Evolutionary conservation across 2,113 vertebrate genomes (phyloP).

Genomic region (Crotophaga sulcirostris): DNA sequence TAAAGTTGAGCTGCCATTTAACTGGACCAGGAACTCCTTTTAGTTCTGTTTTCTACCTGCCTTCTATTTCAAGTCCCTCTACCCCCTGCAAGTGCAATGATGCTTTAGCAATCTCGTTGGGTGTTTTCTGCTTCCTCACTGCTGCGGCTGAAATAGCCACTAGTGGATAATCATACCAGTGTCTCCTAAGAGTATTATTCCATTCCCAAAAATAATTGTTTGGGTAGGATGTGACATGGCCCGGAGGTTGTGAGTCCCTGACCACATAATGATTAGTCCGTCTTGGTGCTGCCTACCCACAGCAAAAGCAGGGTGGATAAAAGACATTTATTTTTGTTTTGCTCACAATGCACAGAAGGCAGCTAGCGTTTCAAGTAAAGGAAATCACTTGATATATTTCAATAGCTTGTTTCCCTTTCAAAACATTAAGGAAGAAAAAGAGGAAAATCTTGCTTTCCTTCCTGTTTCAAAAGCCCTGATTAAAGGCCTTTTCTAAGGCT

Average conservation of each 20-base stretch:
- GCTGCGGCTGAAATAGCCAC: background rate
- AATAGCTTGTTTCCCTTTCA: slow-evolving; percentile 65
- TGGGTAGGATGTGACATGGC: background rate
- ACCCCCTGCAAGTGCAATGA: background rate
- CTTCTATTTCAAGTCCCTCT: background rate
- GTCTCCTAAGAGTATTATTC: background rate
- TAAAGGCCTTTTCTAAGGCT: slow-evolving; percentile 40
- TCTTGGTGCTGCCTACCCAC: background rate
- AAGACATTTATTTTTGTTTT: slow-evolving; percentile 44
- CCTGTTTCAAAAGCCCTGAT: slow-evolving; percentile 58
- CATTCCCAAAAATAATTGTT: slow-evolving; percentile 14
- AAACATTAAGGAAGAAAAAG: slow-evolving; percentile 54
- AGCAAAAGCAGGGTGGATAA: slow-evolving; percentile 52
- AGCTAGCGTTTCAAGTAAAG: slow-evolving; percentile 47
- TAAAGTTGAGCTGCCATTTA: slow-evolving; percentile 9
- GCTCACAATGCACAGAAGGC: slow-evolving; percentile 48
- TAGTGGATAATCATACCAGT: background rate
- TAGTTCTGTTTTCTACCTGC: background rate
- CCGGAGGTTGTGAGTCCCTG: background rate
- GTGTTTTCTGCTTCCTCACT: background rate
- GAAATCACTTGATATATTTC: slow-evolving; percentile 59
- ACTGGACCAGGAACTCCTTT: background rate
- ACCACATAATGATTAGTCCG: background rate
- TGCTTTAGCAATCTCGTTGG: background rate
- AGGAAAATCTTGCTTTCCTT: slow-evolving; percentile 65